Percentiles rank a stretch among this genome's conserved stretches.
phyloP scores from a whole-genome alignment of 2,888 invertebrate genomes.

The Leucophora obtusa region DNA sequence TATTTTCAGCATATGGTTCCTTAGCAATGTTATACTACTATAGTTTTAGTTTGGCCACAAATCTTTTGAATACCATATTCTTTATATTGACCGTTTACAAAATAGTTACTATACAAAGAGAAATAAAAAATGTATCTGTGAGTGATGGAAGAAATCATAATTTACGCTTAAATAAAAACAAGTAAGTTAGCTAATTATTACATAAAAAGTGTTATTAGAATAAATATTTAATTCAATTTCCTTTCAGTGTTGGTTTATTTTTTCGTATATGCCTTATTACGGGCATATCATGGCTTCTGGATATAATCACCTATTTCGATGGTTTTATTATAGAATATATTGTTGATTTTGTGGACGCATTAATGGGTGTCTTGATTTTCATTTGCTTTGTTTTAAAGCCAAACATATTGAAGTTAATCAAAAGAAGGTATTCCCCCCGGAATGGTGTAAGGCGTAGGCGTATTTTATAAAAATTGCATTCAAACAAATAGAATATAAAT shows the following conservation, averaged over 20 bases:
- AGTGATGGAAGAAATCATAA: conserved; percentile 72
- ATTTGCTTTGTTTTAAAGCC: conserved; percentile 83
- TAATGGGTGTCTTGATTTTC: conserved; percentile 82
- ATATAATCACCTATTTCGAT: conserved; percentile 86
- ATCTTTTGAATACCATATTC: conserved; percentile 75
- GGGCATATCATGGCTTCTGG: conserved; percentile 91
- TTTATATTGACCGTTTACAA: conserved; percentile 76
- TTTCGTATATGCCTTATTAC: conserved; percentile 89
- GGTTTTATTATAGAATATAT: conserved; percentile 78
- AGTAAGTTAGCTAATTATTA: conserved; percentile 65
- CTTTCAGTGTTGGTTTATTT: conserved; percentile 85
- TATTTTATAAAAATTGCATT: too few relatives aligned
- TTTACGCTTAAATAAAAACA: conserved; percentile 70
- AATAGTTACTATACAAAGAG: conserved; percentile 75
- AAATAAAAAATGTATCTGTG: conserved; percentile 75
- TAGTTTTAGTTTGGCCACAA: conserved; percentile 74
- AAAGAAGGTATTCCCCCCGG: conserved; percentile 76
- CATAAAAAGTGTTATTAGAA: too few relatives aligned
- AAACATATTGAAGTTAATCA: conserved; percentile 76
- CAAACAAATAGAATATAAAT: too few relatives aligned
- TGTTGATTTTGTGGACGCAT: conserved; percentile 81
- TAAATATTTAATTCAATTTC: not conserved
- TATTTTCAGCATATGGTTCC: conserved; percentile 71
- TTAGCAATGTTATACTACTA: conserved; percentile 76
- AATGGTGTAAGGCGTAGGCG: too few relatives aligned